Evolutionary conservation across 2,113 vertebrate genomes (phyloP), one percentile per base, ranked within the genome.

Genomic region (Chaetorhynchus papuensis): DNA sequence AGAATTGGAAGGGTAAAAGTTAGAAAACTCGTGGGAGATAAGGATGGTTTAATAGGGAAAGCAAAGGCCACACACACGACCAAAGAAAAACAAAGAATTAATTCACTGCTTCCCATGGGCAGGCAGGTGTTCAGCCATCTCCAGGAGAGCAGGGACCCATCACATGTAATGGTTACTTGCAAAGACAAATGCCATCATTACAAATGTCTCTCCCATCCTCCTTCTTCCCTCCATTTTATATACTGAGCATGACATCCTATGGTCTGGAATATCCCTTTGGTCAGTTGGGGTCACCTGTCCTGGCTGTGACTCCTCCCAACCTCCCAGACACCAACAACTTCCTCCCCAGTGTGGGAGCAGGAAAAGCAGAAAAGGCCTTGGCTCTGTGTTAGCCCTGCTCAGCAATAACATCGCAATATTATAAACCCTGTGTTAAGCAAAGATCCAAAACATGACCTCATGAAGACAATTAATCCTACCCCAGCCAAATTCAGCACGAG

Each of bases 291-390:
- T 79, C 64, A 41, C n/a, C 28, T 30, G 15, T 70, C 39, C 39
- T 47, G 39, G 12, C 28, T 53, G 5, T 47, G 15, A 54, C 39
- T 30, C 15, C 41, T 70, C 15, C 13, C n/a, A 87, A 0, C 5
- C 23, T 53, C 64, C 39, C 23, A 9, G 2, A 12, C 15, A 39
- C 18, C 27, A 24, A 6, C 42, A 35, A 4, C 9, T 49, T 57
- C 26, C 35, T 27, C 13, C 2, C 8, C 31, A 57, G 7, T 1
- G 13, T 23, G 35, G 17, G 1, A 19, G 11, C 2, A 49, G 2
- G 11, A 64, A 42, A 72, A 64, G 9, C 4, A 31, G 31, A 57
- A 79, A 23, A 44, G 18, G 13, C 66, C 15, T 31, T 50, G 42
- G 22, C 4, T 65, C 50, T 56, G 24, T 11, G 10, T 3, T 4